These are phyloP conservation scores for Melanerpes formicivorus DNA, from an alignment of 2,113 vertebrate genomes.

Conservation along the genomic window DNA sequence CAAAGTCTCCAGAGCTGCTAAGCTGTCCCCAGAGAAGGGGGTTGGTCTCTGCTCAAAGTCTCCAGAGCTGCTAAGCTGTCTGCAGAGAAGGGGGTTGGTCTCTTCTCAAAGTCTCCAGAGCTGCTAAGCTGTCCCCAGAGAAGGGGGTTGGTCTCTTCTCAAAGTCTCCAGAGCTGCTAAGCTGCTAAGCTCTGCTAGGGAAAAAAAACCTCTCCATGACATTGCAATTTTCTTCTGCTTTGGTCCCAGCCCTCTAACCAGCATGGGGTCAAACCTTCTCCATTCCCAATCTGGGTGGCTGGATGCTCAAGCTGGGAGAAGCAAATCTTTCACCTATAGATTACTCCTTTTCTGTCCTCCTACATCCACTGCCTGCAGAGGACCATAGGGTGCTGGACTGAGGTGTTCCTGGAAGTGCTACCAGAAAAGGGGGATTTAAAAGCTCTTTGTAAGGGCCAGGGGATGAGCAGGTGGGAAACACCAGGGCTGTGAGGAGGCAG, in stretches of 20 bases:
- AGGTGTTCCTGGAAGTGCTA: neutral
- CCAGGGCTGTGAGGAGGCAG: neutral
- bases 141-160: no score
- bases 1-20: no score
- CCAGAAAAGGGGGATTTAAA: neutral
- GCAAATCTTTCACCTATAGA: neutral
- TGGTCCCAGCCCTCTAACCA: neutral
- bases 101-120: no score
- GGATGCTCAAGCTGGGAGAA: neutral
- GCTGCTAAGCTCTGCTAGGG: neutral
- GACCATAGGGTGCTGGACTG: accelerated
- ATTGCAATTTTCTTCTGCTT: neutral
- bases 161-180: neutral
- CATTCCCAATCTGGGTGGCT: accelerated
- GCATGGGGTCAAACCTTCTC: neutral
- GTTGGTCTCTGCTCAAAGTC: no score
- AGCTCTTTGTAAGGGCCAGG: neutral
- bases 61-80: no score
- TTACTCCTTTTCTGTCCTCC: neutral
- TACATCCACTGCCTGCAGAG: neutral
- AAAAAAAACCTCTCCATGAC: neutral
- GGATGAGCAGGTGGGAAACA: neutral
- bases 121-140: no score
- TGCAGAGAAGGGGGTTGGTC: no score
- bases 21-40: no score